Conservation (phyloP, 2,113 vertebrate species). For the Rhadina sibilatrix region DNA sequence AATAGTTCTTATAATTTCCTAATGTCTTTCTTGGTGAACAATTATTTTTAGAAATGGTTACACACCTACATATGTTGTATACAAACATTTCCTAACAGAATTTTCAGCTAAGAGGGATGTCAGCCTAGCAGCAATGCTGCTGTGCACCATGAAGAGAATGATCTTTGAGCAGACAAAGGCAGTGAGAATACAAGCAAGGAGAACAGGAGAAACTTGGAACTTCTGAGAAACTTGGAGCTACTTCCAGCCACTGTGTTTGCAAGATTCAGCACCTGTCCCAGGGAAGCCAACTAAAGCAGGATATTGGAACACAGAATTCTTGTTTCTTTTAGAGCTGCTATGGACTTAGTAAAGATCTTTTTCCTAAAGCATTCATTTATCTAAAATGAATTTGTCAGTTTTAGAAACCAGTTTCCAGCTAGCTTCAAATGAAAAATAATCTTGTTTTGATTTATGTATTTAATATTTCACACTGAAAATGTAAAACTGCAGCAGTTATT, state of each 20-base stretch:
- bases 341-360: constrained; percentile 64
- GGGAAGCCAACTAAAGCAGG: constrained; percentile 12
- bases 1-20: constrained; percentile 39
- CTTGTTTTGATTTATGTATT: constrained; percentile 93
- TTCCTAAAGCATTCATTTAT: constrained; percentile 79
- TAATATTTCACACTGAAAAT: constrained; percentile 92
- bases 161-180: background rate
- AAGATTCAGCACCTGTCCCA: background rate
- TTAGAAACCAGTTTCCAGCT: constrained; percentile 77
- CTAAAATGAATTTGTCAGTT: constrained; percentile 89
- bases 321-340: constrained; percentile 38
- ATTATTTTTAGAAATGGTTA: constrained; percentile 17
- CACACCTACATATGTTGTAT: background rate
- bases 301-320: constrained; percentile 24
- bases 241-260: background rate
- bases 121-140: constrained; percentile 10
- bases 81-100: background rate
- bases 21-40: constrained; percentile 15
- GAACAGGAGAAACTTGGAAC: background rate
- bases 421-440: constrained; percentile 80
- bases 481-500: constrained; percentile 80
- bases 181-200: background rate
- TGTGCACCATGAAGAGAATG: background rate
- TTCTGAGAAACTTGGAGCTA: constrained; percentile 7
- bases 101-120: constrained; percentile 34